These are phyloP conservation scores for Liodrosophila aerea DNA, from an alignment of 2,888 invertebrate genomes.

Conservation along the genomic window DNA sequence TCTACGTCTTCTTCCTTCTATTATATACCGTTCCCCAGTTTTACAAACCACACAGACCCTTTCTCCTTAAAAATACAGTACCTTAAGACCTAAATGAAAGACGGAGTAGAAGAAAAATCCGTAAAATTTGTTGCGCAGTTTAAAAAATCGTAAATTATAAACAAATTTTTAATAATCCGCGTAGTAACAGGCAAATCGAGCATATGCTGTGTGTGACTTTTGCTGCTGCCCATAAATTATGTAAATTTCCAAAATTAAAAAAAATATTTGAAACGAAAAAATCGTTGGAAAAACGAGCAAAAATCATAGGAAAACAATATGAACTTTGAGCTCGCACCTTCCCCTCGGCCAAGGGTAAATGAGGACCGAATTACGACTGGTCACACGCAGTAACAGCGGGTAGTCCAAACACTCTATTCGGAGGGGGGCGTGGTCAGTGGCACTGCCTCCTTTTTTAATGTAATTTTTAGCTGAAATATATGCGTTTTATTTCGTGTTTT, in stretches of 20 bases:
- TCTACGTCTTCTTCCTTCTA: too few species aligned
- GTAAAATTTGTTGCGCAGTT: conserved; percentile 25
- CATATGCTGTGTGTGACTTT: conserved; percentile 71
- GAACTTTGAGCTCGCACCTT: conserved; percentile 25
- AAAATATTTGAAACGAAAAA: conserved; percentile 32
- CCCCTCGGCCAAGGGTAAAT: conserved; percentile 70
- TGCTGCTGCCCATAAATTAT: conserved; percentile 73
- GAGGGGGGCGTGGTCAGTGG: conserved; percentile 56
- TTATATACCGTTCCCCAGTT: too few species aligned
- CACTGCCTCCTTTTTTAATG: conserved; percentile 52
- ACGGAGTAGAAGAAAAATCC: conserved; percentile 7
- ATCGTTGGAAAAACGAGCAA: conserved; percentile 8
- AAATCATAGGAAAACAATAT: conserved; percentile 38
- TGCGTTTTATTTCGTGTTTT: conserved; percentile 72
- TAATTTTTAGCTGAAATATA: conserved; percentile 73
- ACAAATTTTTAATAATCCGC: conserved; percentile 62
- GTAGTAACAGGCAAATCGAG: conserved; percentile 23
- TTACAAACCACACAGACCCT: too few species aligned
- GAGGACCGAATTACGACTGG: conserved; percentile 18
- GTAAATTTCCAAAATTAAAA: conserved; percentile 65
- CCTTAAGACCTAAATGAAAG: too few species aligned
- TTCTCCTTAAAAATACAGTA: too few species aligned
- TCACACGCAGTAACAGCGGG: conserved; percentile 53
- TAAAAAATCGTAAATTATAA: conserved; percentile 66
- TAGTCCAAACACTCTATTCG: conserved; percentile 37